These are phyloP conservation scores for Drosophila cardini DNA, from an alignment of 1,140 invertebrate genomes.

Conservation along the genomic window DNA sequence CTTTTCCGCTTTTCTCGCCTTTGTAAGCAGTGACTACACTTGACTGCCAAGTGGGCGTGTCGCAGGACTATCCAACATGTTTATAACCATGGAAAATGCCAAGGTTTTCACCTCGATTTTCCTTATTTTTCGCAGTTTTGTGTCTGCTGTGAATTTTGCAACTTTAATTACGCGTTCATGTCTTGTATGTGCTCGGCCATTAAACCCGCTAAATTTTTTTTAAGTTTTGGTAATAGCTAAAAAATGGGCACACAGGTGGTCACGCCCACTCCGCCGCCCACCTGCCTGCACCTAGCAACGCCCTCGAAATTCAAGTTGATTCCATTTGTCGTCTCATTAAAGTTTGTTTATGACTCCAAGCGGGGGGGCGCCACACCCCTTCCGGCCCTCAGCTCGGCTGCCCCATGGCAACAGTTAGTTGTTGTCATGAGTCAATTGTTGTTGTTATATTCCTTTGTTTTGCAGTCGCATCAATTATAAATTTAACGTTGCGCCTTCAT, in stretches of 20 bases:
- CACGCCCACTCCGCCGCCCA: background rate
- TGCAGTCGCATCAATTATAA: constrained; percentile 72
- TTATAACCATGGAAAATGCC: constrained; percentile 15
- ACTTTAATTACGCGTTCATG: constrained; percentile 69
- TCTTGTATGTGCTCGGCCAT: constrained; percentile 27
- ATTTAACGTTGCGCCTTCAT: constrained; percentile 50
- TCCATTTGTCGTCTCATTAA: constrained; percentile 34
- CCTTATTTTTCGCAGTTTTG: constrained; percentile 4
- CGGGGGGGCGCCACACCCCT: background rate
- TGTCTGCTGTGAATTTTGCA: constrained; percentile 19
- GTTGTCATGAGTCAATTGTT: constrained; percentile 72
- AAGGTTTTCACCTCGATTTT: constrained; percentile 21
- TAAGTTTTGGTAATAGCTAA: background rate
- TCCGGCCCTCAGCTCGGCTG: constrained; percentile 15
- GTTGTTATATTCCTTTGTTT: constrained; percentile 49
- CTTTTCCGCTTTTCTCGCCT: background rate
- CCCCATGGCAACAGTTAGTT: constrained; percentile 64
- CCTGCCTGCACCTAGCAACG: constrained; percentile 56
- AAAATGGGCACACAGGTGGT: background rate
- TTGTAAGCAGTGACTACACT: constrained; percentile 10
- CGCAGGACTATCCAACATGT: background rate
- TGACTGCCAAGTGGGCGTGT: constrained; percentile 12
- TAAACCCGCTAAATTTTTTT: constrained; percentile 6
- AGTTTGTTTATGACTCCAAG: constrained; percentile 67
- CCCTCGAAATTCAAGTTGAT: constrained; percentile 54